Evolutionary conservation across 1,140 invertebrate species (phyloP).

Genomic region (Drosophila parvula): DNA sequence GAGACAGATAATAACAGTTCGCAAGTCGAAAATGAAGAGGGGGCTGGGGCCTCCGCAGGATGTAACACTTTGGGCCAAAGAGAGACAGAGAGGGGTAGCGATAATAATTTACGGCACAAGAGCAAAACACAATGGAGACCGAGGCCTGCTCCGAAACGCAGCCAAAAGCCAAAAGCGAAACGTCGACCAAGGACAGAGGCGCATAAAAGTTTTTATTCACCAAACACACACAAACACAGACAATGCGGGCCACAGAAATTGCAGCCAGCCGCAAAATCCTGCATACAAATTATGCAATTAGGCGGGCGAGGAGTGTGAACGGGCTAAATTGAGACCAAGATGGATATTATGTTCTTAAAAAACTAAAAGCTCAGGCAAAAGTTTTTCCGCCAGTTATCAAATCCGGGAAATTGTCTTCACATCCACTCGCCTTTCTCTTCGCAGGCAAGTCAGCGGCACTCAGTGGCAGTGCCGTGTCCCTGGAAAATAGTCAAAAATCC

Average conservation of each 20-base stretch:
- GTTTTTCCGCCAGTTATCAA: conserved; percentile 63
- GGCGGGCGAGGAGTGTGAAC: conserved; percentile 32
- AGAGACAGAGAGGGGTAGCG: conserved; percentile 23
- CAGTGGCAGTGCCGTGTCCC: conserved; percentile 15
- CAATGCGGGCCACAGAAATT: conserved; percentile 46
- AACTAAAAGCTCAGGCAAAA: conserved; percentile 43
- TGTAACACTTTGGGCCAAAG: conserved; percentile 30
- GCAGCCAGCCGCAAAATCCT: conserved; percentile 40
- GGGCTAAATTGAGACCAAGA: conserved; percentile 32
- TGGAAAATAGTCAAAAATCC: conserved; percentile 64
- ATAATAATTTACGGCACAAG: conserved; percentile 74
- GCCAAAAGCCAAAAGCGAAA: conserved; percentile 42
- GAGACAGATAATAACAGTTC: conserved; percentile 76
- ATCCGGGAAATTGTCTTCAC: conserved; percentile 43
- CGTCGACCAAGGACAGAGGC: conserved; percentile 22
- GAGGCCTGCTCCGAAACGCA: conserved; percentile 29
- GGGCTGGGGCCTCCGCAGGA: conserved; percentile 15
- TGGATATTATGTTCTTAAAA: conserved; percentile 56
- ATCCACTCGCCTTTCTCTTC: conserved; percentile 12
- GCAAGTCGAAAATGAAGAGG: conserved; percentile 60
- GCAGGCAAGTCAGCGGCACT: conserved; percentile 30
- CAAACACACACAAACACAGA: background rate
- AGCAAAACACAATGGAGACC: conserved; percentile 67
- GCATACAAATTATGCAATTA: conserved; percentile 84
- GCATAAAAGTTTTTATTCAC: conserved; percentile 62